Percentiles rank a stretch among this genome's conserved stretches.
These are phyloP conservation scores for Myrmecobius fasciatus DNA, from an alignment of 2,113 vertebrate genomes.

Conservation along the genomic window DNA sequence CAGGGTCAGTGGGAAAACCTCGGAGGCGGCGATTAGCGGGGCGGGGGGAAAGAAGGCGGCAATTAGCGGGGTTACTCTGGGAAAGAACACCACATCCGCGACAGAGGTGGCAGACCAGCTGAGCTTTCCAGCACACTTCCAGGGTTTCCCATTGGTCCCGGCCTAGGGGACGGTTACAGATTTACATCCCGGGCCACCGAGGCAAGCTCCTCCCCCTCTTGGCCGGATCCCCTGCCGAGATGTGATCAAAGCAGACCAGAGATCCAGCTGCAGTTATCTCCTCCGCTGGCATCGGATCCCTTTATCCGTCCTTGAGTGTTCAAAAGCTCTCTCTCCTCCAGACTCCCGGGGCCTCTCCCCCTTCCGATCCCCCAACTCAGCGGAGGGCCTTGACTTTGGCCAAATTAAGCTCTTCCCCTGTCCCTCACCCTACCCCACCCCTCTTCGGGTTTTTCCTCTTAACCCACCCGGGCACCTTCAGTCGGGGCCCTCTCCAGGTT, in stretches of 20 bases:
- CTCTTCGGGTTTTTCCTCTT: neutral
- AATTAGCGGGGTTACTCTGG: too few relatives aligned
- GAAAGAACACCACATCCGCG: too few relatives aligned
- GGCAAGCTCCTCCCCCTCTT: neutral
- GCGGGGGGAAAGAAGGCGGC: too few relatives aligned
- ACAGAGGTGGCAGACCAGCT: neutral
- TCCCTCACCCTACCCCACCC: too few relatives aligned
- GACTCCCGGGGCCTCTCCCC: neutral
- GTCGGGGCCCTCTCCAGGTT: neutral
- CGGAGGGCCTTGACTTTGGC: neutral
- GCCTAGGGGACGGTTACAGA: neutral
- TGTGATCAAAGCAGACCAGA: neutral
- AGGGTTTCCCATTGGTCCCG: neutral
- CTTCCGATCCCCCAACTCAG: neutral
- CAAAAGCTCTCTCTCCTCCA: neutral
- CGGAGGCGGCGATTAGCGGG: too few relatives aligned
- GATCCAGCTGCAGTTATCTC: neutral
- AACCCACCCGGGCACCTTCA: neutral
- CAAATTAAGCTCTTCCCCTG: neutral
- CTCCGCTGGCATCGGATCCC: neutral
- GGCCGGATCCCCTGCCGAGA: neutral
- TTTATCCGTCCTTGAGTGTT: neutral
- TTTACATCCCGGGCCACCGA: neutral
- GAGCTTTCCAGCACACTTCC: neutral
- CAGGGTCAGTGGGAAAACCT: too few relatives aligned